phyloP scores from a whole-genome alignment of 2,888 invertebrate species.

The Clusia tigrina region DNA sequence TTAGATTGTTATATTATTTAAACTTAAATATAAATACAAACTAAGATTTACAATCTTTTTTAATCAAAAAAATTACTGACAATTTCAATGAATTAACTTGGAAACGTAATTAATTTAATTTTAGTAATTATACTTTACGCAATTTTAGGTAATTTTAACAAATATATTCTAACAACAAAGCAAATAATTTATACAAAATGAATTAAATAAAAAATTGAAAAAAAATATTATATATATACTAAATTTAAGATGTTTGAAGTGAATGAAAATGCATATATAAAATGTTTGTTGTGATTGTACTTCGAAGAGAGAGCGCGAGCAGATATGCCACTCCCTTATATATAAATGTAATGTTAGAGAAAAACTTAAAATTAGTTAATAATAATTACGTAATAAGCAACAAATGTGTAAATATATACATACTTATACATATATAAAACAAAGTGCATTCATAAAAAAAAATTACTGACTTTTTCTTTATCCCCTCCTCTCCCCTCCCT shows the following conservation, averaged over 20 bases:
- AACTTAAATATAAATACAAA: not conserved
- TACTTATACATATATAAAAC: not conserved
- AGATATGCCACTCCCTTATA: not conserved
- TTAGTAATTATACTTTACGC: not conserved
- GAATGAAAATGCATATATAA: slow-evolving; percentile 20
- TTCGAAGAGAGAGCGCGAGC: not conserved
- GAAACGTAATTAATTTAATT: slow-evolving; percentile 12
- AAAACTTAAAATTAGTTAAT: slow-evolving; percentile 8
- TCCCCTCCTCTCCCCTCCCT: too few species aligned
- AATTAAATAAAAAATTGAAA: slow-evolving; percentile 8
- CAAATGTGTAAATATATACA: slow-evolving; percentile 11
- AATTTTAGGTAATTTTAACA: slow-evolving; percentile 27
- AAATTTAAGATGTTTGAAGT: slow-evolving; percentile 21
- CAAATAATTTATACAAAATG: not conserved
- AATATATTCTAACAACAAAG: not conserved
- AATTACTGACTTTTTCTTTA: too few species aligned
- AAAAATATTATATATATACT: not conserved
- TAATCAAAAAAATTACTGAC: not conserved
- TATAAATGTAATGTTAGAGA: too few species aligned
- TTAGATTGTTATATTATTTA: not conserved
- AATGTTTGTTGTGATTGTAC: slow-evolving; percentile 5
- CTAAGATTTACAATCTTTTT: too few species aligned
- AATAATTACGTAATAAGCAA: not conserved
- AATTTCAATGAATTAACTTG: not conserved
- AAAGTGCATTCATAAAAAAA: too few species aligned